These are phyloP conservation scores for Alosa alosa DNA, from an alignment of 2,113 vertebrate species.

Conservation along the genomic window DNA sequence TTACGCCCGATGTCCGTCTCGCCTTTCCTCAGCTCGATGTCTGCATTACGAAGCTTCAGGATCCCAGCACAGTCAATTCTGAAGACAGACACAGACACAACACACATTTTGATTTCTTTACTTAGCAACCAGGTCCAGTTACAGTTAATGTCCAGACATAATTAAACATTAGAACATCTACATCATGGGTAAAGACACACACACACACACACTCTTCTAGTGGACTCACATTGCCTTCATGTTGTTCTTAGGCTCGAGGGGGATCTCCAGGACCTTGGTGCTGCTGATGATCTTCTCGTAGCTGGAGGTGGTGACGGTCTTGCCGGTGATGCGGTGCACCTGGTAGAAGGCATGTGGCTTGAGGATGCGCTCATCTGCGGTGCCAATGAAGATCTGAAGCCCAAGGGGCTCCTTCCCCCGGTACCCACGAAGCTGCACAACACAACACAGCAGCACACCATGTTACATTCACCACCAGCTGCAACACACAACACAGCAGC, in stretches of 20 bases:
- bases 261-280: slow-evolving; percentile 96
- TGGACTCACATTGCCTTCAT: slow-evolving; percentile 93
- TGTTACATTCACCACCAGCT: no score
- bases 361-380: slow-evolving; percentile 92
- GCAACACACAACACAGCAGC: no score
- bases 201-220: background rate
- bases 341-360: slow-evolving; percentile 98
- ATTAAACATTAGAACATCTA: background rate
- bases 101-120: background rate
- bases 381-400: slow-evolving; percentile 98
- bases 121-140: background rate
- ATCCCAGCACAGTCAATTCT: slow-evolving; percentile 98
- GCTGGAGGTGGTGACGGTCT: slow-evolving; percentile 96
- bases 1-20: slow-evolving; percentile 97
- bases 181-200: background rate
- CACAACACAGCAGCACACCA: slow-evolving; percentile 77
- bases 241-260: slow-evolving; percentile 94
- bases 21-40: slow-evolving; percentile 96
- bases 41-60: slow-evolving; percentile 92
- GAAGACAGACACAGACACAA: slow-evolving; percentile 8
- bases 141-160: background rate
- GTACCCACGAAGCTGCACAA: slow-evolving; percentile 86
- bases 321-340: slow-evolving; percentile 96
- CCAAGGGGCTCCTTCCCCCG: slow-evolving; percentile 91
- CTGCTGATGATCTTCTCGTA: slow-evolving; percentile 90